Evolutionary conservation across 1,140 invertebrate genomes (phyloP), one percentile per base, ranked within the genome.

Genomic region (Episyrphus balteatus): DNA sequence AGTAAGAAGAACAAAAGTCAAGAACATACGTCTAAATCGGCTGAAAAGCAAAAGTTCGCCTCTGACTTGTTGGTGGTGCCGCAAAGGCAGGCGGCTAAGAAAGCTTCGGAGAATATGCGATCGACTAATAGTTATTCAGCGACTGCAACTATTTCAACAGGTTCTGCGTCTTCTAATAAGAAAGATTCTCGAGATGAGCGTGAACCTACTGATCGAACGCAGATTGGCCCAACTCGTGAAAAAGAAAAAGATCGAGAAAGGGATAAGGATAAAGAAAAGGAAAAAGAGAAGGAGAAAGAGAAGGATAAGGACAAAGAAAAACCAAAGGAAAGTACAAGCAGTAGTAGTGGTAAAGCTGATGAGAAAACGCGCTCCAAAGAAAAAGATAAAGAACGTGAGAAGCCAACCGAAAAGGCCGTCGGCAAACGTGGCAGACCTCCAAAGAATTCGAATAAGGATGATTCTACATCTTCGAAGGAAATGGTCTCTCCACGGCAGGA

Each of bases 41-140:
- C 31, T 57, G 70, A 37, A 79, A 79, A 54, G 74, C 34, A 73
- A 51, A 81, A 81, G 58, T 80, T 82, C 53, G 74, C 78, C 48
- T 80, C 86, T 17, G 82, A 86, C 33, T 79, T 88, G 57, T 70
- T 91, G 31, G 89, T 92, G 55, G 88, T 92, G n/a, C 89, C 88
- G 1, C 89, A 92, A 64, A 73, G 89, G 44, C 84, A 91, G 68
- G 88, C 89, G 17, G 88, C 89, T 14, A 92, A 91, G 59, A 91
- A 92, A 64, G 88, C 88, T 3, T 86, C 86, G 3, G 89, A 91
- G 68, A 90, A 86, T 59, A 83, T 91, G 76, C 81, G 79, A 33
- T 76, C 74, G 9, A 80, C 75, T 17, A 62, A 76, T 75, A 47
- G 61, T 46, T 50, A 48, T 52, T 17, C 36, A 41, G 17, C 38